Base-by-base conservation (phyloP, 2,113 vertebrate species). In the Chaetorhynchus papuensis region DNA sequence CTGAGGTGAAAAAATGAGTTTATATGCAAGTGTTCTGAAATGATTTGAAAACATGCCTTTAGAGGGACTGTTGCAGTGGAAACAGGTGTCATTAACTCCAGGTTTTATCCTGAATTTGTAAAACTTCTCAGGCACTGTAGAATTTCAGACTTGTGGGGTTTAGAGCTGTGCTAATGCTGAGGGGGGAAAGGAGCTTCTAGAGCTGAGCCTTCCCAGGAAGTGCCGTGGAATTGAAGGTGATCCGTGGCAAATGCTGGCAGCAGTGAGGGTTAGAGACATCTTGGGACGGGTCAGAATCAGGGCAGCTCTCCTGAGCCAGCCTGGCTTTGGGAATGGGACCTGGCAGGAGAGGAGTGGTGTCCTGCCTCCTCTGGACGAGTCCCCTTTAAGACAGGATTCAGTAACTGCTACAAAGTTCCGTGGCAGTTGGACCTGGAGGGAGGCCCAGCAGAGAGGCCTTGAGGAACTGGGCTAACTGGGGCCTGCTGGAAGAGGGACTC, bases 351-450 rank as follows among this genome's bases (percentile, higher is more conserved):
- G 33, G 42, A 9, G 8, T 10, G 81, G 21, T 72, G 11, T 50
- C 35, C 33, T 26, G 15, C 15, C 23, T 45, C 56, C 49, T 5
- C 22, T 50, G 92, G 89, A 11, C 24, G 72, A 77, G 79, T 35
- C 33, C 41, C 44, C 91, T 93, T 87, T 74, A 96, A 68, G 79
- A 66, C 33, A 9, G 41, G 11, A 20, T 70, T 24, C 52, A 68
- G 63, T 64, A 70, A 37, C 7, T 6, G n/a, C 44, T 24, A 8
- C 22, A 3, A 4, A 44, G 71, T 61, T 93, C 66, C 7, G 6
- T 94, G 82, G 71, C 81, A 69, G 45, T 86, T 96, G 59, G 71
- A 41, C 42, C 39, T 63, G 42, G 53, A 93, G 79, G 70, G 35
- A 41, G 63, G 53, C 79, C 54, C 4, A 21, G 83, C 45, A 42